Evolutionary conservation across 23 tunicate species (phyloP).

Genomic region (Trididemnum clinides): DNA sequence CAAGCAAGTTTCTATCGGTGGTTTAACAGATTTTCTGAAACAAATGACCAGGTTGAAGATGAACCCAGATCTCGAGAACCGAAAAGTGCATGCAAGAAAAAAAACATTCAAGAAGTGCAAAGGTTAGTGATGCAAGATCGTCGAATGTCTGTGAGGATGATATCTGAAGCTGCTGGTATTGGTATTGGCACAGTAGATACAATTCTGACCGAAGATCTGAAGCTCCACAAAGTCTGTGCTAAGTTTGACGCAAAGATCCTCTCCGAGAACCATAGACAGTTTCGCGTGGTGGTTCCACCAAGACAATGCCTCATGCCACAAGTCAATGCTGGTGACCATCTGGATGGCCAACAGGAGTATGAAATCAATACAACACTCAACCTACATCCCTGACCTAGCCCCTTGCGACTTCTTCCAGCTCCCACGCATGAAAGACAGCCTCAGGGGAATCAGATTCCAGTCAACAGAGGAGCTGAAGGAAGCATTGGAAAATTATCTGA

Average conservation of each 20-base stretch:
- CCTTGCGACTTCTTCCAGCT: no score
- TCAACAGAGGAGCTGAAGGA: no score
- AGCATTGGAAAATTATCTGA: no score
- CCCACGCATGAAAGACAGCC: conserved; percentile 25
- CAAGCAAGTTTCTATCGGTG: conserved; percentile 1
- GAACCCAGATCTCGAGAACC: background rate
- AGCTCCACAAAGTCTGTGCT: background rate
- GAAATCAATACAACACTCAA: background rate
- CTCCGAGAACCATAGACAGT: background rate
- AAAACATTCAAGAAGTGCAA: background rate
- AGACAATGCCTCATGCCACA: background rate
- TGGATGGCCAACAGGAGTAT: conserved; percentile 25
- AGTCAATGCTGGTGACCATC: background rate
- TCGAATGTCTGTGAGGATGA: background rate
- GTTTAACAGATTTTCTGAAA: conserved; percentile 7
- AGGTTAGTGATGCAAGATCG: no score
- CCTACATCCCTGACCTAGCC: conserved; percentile 1
- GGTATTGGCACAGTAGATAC: no score
- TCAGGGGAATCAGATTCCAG: background rate
- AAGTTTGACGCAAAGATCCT: background rate
- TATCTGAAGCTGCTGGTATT: no score
- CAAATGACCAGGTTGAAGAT: conserved; percentile 8
- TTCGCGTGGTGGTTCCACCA: background rate
- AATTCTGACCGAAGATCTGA: background rate
- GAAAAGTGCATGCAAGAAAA: background rate